These are phyloP conservation scores for Myotis davidii DNA, from an alignment of 2,113 vertebrate genomes.

Conservation along the genomic window DNA sequence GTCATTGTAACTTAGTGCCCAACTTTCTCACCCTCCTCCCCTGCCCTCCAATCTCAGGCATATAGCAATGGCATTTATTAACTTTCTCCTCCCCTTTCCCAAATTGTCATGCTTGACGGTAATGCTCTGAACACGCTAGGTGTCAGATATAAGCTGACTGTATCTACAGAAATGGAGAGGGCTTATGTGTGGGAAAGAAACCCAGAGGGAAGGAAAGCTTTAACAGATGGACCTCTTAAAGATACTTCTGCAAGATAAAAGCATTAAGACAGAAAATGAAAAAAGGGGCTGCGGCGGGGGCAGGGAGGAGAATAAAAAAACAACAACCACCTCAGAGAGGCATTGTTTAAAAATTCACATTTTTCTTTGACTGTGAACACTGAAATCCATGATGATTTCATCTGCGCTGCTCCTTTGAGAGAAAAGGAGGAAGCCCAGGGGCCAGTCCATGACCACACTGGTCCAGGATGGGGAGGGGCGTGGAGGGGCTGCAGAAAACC, in stretches of 20 bases:
- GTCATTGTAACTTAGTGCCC: slow-evolving; percentile 72
- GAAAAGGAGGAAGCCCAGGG: neutral
- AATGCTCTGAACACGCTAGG: slow-evolving; percentile 59
- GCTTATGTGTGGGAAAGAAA: slow-evolving; percentile 67
- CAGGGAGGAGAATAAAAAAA: neutral
- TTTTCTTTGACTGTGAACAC: slow-evolving; percentile 62
- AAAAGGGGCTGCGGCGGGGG: neutral
- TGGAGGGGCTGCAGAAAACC: neutral
- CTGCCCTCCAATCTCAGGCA: slow-evolving; percentile 59
- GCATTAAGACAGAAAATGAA: slow-evolving; percentile 68
- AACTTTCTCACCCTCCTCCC: slow-evolving; percentile 47
- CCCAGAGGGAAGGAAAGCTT: slow-evolving; percentile 62
- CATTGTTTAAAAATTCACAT: slow-evolving; percentile 73
- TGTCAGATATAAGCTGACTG: slow-evolving; percentile 71
- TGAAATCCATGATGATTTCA: slow-evolving; percentile 58
- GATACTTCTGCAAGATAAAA: slow-evolving; percentile 73
- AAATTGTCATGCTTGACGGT: slow-evolving; percentile 46
- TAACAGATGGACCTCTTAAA: slow-evolving; percentile 77
- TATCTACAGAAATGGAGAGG: slow-evolving; percentile 74
- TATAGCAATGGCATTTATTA: slow-evolving; percentile 70
- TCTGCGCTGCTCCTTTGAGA: slow-evolving; percentile 46
- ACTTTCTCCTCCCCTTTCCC: slow-evolving; percentile 54
- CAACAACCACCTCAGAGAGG: slow-evolving; percentile 44
- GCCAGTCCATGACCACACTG: neutral
- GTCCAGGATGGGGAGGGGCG: neutral